These are phyloP conservation scores for Crossaster papposus DNA, from an alignment of 53 echinoderm and acorn worm species.

Conservation along the genomic window DNA sequence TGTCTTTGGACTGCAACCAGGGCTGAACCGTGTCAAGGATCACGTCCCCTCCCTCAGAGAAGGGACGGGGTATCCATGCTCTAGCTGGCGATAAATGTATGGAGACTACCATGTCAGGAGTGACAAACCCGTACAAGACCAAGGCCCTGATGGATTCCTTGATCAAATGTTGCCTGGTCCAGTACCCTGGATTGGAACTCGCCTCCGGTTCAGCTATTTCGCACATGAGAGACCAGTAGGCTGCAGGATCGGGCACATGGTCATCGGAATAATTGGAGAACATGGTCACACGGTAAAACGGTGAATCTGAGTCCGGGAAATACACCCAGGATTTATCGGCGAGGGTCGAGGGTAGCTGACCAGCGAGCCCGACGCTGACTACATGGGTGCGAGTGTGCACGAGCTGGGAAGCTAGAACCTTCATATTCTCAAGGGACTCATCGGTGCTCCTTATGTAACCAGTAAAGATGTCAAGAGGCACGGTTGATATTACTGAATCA, in stretches of 20 bases:
- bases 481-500: conserved; percentile 40
- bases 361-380: conserved; percentile 51
- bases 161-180: conserved; percentile 21
- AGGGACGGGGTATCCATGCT: conserved; percentile 58
- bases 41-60: conserved; percentile 26
- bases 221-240: conserved; percentile 62
- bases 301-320: conserved; percentile 63
- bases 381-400: conserved; percentile 59
- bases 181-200: background rate
- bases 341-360: conserved; percentile 43
- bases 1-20: conserved; percentile 38
- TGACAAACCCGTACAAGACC: conserved; percentile 44
- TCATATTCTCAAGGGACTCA: background rate
- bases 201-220: conserved; percentile 54
- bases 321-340: conserved; percentile 69
- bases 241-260: conserved; percentile 42
- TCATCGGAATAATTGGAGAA: conserved; percentile 64
- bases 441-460: background rate
- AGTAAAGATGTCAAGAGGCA: conserved; percentile 40
- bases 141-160: conserved; percentile 23
- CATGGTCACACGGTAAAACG: conserved; percentile 57
- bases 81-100: conserved; percentile 43
- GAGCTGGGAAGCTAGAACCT: conserved; percentile 32
- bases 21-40: conserved; percentile 46
- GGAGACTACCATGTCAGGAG: conserved; percentile 34